Conservation (phyloP, 2,888 invertebrate species). For the Disparrhopalites patrizii region DNA sequence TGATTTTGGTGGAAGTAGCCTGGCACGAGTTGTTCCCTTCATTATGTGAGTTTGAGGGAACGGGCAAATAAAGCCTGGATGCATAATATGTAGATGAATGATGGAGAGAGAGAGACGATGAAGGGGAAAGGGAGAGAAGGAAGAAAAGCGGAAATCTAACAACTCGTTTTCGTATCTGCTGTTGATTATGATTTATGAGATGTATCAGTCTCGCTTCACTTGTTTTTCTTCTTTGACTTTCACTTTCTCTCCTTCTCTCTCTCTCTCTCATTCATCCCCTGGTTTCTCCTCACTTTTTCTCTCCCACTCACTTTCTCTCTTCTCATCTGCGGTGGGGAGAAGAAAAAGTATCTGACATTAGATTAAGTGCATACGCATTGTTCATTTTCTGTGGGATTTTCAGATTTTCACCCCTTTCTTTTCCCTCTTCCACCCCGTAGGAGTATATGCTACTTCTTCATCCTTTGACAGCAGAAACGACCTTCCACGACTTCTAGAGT, state of each 20-base stretch:
- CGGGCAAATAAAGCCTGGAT: neutral
- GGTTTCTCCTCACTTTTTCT: neutral
- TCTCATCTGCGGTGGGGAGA: no score
- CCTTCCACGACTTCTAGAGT: no score
- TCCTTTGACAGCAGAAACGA: no score
- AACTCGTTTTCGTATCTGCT: conserved; percentile 18
- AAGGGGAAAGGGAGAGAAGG: neutral
- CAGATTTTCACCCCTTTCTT: neutral
- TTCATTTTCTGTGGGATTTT: no score
- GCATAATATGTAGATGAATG: neutral
- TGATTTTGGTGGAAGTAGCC: neutral
- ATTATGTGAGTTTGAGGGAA: neutral
- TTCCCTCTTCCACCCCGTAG: no score
- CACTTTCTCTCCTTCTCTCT: conserved; percentile 14
- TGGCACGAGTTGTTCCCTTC: neutral
- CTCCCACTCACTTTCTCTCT: neutral
- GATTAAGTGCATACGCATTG: no score
- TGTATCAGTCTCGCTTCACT: conserved; percentile 23
- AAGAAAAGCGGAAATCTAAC: neutral
- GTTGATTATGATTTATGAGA: conserved; percentile 29
- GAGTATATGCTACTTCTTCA: no score
- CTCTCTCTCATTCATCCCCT: neutral
- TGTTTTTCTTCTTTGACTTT: conserved; percentile 26
- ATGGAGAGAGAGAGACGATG: neutral
- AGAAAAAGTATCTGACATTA: no score